phyloP scores from a whole-genome alignment of 2,113 vertebrate species.

The Quiscalus mexicanus region DNA sequence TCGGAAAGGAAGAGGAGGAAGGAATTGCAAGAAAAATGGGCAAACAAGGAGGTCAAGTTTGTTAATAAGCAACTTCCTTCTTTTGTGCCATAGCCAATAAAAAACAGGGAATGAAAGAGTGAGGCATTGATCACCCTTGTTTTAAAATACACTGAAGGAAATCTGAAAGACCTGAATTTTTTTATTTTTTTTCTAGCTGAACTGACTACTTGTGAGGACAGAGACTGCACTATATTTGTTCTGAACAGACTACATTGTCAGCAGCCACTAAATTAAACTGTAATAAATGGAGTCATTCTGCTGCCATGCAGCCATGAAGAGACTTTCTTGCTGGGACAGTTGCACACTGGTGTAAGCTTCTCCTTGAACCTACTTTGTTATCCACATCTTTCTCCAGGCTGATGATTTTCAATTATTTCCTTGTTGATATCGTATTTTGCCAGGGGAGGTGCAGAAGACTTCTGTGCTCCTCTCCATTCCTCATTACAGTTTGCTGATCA shows the following conservation, averaged over 20 bases:
- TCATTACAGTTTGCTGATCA: neutral
- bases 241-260: conserved; percentile 9
- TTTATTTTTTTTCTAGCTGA: neutral
- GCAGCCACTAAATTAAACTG: conserved; percentile 13
- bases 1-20: neutral
- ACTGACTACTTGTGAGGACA: neutral
- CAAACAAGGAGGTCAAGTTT: neutral
- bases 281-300: conserved; percentile 21
- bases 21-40: neutral
- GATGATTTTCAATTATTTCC: conserved; percentile 10
- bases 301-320: rapidly evolving
- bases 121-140: neutral
- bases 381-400: neutral
- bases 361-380: neutral
- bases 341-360: neutral
- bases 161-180: neutral
- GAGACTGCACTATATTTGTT: conserved; percentile 1
- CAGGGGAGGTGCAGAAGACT: neutral
- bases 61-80: neutral
- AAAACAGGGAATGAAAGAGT: neutral
- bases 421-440: neutral
- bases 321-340: neutral
- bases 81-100: neutral
- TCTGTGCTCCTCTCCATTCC: neutral
- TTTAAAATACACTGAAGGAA: neutral